A percentile compares a stretch with the other conserved stretches of the same genome.
Conservation (phyloP, 2,797 vertebrate genomes). For the Malacoraja senta region DNA sequence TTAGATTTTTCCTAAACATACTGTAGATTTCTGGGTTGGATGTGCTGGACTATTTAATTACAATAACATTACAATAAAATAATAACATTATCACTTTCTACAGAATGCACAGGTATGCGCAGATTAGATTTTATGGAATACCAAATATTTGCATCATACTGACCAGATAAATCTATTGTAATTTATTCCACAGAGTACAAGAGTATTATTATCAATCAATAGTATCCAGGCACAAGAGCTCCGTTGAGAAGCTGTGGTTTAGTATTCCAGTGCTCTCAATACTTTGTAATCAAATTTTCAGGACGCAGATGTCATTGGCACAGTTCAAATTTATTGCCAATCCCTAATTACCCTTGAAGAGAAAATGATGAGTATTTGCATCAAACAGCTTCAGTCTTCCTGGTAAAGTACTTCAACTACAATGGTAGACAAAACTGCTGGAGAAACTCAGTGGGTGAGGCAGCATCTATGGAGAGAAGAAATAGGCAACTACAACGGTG, state of each 20-base stretch:
- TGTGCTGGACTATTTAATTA: background rate
- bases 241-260: background rate
- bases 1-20: background rate
- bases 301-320: too few relatives aligned
- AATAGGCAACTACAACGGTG: too few relatives aligned
- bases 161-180: background rate
- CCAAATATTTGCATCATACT: background rate
- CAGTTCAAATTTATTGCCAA: too few relatives aligned
- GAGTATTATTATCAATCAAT: constrained; percentile 14
- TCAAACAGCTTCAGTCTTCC: too few relatives aligned
- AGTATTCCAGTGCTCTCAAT: background rate
- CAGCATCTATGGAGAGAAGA: too few relatives aligned
- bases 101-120: background rate
- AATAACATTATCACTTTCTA: background rate
- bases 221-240: background rate
- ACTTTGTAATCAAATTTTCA: background rate
- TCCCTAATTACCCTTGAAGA: too few relatives aligned
- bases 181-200: background rate
- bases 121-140: background rate
- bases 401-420: too few relatives aligned
- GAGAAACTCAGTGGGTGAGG: too few relatives aligned
- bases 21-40: background rate
- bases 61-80: background rate
- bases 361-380: too few relatives aligned
- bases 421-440: too few relatives aligned